Evolutionary conservation across 1,140 invertebrate species (phyloP).

Genomic region (Wiebesia pumilae): DNA sequence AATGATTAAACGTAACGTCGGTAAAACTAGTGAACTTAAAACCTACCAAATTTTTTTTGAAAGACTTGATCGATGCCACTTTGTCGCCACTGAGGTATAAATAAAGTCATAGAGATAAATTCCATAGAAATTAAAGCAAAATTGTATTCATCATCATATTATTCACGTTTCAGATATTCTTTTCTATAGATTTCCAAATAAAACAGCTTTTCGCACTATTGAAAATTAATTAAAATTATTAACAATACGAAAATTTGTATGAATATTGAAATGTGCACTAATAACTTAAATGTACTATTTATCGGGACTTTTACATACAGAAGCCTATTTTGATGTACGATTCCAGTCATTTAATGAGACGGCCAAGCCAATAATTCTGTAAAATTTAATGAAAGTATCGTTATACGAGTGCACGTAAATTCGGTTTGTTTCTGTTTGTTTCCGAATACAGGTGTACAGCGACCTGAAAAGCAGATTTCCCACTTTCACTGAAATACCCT

Average conservation of each 20-base stretch:
- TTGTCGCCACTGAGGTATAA: background rate
- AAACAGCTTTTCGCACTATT: too few relatives aligned
- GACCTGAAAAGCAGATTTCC: background rate
- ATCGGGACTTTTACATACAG: background rate
- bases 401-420: slow-evolving; percentile 8
- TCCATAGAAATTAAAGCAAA: too few relatives aligned
- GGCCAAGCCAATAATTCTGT: background rate
- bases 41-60: too few relatives aligned
- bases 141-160: too few relatives aligned
- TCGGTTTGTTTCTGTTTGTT: background rate
- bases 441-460: background rate
- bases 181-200: too few relatives aligned
- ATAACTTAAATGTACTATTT: background rate
- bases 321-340: background rate
- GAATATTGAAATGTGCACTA: too few relatives aligned
- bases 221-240: too few relatives aligned
- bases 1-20: too few relatives aligned
- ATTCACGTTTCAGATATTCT: too few relatives aligned
- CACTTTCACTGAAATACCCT: background rate
- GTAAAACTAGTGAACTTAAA: too few relatives aligned
- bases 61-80: too few relatives aligned
- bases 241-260: too few relatives aligned
- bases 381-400: background rate
- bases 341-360: background rate
- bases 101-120: background rate